Evolutionary conservation across 2,888 invertebrate species (phyloP).

Genomic region (Sinohyriopsis cumingii): DNA sequence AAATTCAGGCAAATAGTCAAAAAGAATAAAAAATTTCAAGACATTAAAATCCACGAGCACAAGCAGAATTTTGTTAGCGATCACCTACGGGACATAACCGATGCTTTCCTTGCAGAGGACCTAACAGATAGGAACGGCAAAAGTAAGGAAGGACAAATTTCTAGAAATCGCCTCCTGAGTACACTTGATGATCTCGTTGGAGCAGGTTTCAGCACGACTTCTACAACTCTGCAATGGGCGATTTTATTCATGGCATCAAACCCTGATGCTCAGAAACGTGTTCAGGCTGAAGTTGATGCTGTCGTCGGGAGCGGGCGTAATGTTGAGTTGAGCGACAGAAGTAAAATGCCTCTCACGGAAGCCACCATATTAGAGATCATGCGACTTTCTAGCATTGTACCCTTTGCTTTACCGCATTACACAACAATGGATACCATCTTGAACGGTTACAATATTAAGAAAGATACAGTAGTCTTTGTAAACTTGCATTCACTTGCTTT

Average conservation of each 20-base stretch:
- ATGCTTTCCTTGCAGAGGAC: conserved; percentile 38
- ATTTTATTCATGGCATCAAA: conserved; percentile 38
- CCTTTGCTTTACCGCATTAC: conserved; percentile 46
- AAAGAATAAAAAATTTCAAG: background rate
- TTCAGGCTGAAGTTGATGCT: conserved; percentile 48
- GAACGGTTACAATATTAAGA: conserved; percentile 8
- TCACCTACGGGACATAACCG: conserved; percentile 43
- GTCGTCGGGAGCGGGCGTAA: conserved; percentile 29
- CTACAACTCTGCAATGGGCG: conserved; percentile 36
- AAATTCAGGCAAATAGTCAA: conserved; percentile 19
- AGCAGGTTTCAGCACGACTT: conserved; percentile 47
- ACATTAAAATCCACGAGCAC: conserved; percentile 8
- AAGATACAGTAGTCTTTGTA: conserved; percentile 24
- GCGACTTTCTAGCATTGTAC: conserved; percentile 31
- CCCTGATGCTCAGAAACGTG: conserved; percentile 36
- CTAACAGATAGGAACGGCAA: conserved; percentile 12
- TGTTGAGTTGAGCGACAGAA: conserved; percentile 25
- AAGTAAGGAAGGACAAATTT: conserved; percentile 2
- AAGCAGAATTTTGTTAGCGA: background rate
- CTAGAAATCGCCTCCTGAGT: conserved; percentile 18
- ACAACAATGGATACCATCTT: conserved; percentile 24
- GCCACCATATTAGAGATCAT: conserved; percentile 46
- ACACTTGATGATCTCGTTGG: conserved; percentile 42
- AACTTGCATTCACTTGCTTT: conserved; percentile 25
- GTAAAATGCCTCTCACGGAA: conserved; percentile 35